Percentiles rank a stretch among this genome's conserved stretches.
phyloP scores from a whole-genome alignment of 2,113 vertebrate genomes.

The Corythornis cristatus region DNA sequence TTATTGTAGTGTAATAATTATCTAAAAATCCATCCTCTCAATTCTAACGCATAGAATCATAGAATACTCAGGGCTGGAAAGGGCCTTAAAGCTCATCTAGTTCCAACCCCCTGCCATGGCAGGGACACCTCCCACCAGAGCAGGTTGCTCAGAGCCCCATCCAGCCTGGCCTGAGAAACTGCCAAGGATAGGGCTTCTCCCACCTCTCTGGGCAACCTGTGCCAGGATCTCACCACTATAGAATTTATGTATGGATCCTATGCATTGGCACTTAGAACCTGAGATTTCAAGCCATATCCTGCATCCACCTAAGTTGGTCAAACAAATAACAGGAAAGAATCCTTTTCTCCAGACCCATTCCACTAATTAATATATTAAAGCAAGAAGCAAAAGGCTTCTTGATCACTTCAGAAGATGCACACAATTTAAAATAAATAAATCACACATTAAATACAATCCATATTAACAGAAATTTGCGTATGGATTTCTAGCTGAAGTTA shows the following conservation, averaged over 20 bases:
- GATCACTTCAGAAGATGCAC: not conserved
- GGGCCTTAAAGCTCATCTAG: no score
- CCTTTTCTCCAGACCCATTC: not conserved
- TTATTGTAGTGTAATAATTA: not conserved
- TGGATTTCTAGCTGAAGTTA: not conserved
- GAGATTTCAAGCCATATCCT: not conserved
- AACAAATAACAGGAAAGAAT: not conserved
- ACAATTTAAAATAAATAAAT: not conserved
- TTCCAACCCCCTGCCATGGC: no score
- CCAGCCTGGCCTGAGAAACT: no score
- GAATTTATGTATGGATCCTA: not conserved
- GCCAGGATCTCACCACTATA: no score
- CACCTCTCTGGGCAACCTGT: no score
- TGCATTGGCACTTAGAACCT: not conserved
- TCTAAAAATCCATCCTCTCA: not conserved
- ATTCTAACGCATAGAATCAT: not conserved
- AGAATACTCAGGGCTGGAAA: no score
- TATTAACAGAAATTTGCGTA: not conserved
- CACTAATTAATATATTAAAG: not conserved
- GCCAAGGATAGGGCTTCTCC: no score
- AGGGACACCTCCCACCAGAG: no score
- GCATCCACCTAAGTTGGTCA: not conserved
- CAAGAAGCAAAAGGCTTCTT: not conserved
- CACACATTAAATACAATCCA: not conserved
- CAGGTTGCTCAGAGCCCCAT: no score